Conservation (phyloP, 2,113 vertebrate species). For the Prionailurus viverrinus region DNA sequence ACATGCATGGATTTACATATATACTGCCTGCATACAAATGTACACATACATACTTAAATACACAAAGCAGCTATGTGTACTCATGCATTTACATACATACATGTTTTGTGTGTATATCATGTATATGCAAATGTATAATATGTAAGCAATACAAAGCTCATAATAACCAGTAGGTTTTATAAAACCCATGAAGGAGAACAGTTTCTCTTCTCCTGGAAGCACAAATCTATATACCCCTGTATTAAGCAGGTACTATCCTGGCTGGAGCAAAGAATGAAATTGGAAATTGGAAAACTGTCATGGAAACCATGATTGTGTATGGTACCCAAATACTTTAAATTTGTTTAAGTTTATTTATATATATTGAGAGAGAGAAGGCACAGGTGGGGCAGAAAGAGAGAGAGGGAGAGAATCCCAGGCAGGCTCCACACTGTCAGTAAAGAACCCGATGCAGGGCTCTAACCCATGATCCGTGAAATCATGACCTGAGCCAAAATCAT, state of each 20-base stretch:
- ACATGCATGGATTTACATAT: background rate
- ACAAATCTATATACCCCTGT: background rate
- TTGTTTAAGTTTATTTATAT: too few relatives aligned
- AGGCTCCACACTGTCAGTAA: too few relatives aligned
- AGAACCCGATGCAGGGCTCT: too few relatives aligned
- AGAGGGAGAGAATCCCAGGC: too few relatives aligned
- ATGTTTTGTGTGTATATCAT: background rate
- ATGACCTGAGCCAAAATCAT: too few relatives aligned
- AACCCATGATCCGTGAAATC: too few relatives aligned
- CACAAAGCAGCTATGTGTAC: background rate
- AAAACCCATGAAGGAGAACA: background rate
- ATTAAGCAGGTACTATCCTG: background rate
- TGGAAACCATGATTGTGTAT: background rate
- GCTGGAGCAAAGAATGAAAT: background rate
- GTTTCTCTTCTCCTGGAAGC: background rate
- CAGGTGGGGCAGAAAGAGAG: too few relatives aligned
- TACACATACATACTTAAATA: background rate
- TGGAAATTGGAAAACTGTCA: background rate
- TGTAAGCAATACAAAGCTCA: background rate
- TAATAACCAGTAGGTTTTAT: background rate
- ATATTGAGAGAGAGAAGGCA: too few relatives aligned
- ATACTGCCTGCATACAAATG: background rate
- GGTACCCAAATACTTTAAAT: background rate
- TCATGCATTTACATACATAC: fast-evolving
- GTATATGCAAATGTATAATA: background rate